Base-by-base conservation (phyloP, 2,113 vertebrate genomes). In the Melospiza melodia region DNA sequence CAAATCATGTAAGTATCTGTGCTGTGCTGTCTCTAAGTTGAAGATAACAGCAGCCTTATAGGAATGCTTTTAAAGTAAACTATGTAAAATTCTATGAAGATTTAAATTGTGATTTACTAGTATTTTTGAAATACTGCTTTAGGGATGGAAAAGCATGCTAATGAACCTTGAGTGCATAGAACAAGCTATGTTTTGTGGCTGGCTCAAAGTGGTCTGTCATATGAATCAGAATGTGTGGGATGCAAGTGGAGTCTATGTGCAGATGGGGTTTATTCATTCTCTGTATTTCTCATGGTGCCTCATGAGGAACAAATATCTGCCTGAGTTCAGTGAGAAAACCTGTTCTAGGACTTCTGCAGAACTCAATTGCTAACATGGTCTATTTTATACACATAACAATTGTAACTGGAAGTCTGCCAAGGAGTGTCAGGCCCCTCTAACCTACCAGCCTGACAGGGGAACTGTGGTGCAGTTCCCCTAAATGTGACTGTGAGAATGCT, bases 21-120 rank as follows among this genome's bases (percentile, higher is more conserved):
- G 43, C 93, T 85, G 54, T 66, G 43, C 74, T 95, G 84, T 95
- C 81, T 95, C 66, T 93, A 46, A 95, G 81, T 21, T 76, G 62
- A 87, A 91, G 82, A 84, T 95, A 94, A 90, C 73, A 94, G 74
- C 59, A 87, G 86, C 76, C 90, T 85, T 79, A 66, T 33, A 79
- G 87, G 84, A 93, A 89, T 94, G 89, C 59, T 90, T 91, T 95
- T 69, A 86, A 94, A 90, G 85, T 76, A 62, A 84, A 94, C 55
- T 43, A 24, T 76, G 74, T 83, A 83, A 85, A 95, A 87, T 67
- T 95, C 43, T 91, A 48, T 77, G 59, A 88, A 85, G 81, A 74
- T 67, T 84, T 72, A 79, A 91, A 76, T 83, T 62, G 62, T 79
- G 72, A 90, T 94, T 87, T 91, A 86, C 65, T 77, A 43, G 28